Evolutionary conservation across 2,113 vertebrate species (phyloP), one percentile per base, ranked within the genome.

Genomic region (Synodontis membranacea): DNA sequence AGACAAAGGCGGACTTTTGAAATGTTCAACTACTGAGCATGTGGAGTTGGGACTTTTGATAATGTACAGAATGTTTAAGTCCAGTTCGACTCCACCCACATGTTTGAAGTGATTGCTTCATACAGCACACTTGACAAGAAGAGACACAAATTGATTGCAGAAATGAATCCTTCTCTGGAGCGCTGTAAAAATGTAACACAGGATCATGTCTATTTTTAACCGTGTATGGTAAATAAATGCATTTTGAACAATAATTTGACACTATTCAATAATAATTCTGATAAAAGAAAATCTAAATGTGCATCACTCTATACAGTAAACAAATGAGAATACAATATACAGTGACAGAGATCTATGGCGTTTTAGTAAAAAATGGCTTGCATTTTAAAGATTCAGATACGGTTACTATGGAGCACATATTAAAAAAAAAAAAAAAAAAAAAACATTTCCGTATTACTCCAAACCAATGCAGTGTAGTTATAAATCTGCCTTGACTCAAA

Each of bases 401-500:
- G 21, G 37, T 76, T 76, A 84, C 72, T 60, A 42, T 84, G 83
- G 19, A 84, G 34, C 39, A 25, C 19, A 62, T 84, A 76, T 37
- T n/a, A n/a, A n/a, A n/a, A n/a, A n/a, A n/a, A n/a, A n/a, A n/a
- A n/a, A n/a, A n/a, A n/a, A n/a, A n/a, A n/a, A n/a, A 86, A 91
- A 92, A 93, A 93, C 89, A 91, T 93, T 94, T 91, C 92, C 91
- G 92, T 94, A 92, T 93, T 93, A 92, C 91, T 92, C 90, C 87
- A 91, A 90, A 93, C 91, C 87, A 91, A 83, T 87, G 92, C 93
- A 93, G 93, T 87, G 21, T 84, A 81, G 78, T 91, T 92, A 92
- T 95, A 94, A 95, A 95, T 95, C 94, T 94, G 93, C 92, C 93
- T 94, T n/a, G 82, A 52, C 60, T 70, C 90, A 87, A 89, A 89